Evolutionary conservation across 1,140 invertebrate species (phyloP).

Genomic region (Trialeurodes vaporariorum): DNA sequence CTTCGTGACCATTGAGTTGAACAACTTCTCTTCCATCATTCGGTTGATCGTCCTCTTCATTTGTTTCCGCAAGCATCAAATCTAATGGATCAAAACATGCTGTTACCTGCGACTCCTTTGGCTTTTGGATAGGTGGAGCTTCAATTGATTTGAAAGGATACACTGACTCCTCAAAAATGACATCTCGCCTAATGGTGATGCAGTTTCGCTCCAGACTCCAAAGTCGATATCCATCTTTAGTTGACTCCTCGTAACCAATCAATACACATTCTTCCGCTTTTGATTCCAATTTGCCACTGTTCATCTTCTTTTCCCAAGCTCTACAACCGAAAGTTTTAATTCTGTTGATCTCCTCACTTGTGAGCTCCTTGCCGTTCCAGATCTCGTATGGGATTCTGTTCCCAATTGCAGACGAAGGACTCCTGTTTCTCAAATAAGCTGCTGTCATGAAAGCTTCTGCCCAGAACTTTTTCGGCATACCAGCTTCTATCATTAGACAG

Average conservation of each 20-base stretch:
- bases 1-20: not conserved
- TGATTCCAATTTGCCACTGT: slow-evolving; percentile 2
- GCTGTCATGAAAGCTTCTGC: slow-evolving; percentile 34
- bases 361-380: slow-evolving; percentile 26
- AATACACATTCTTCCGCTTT: slow-evolving; percentile 15
- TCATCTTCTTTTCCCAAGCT: slow-evolving; percentile 11
- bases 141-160: not conserved
- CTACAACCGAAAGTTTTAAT: slow-evolving; percentile 10
- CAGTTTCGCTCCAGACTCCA: slow-evolving; percentile 11
- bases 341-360: slow-evolving; percentile 15
- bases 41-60: slow-evolving; percentile 20
- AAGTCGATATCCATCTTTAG: slow-evolving; percentile 24
- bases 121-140: not conserved
- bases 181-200: not conserved
- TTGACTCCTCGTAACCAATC: slow-evolving; percentile 21
- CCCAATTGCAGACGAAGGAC: slow-evolving; percentile 26
- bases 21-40: slow-evolving; percentile 4
- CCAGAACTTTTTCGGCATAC: slow-evolving; percentile 33
- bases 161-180: not conserved
- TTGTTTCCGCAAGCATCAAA: slow-evolving; percentile 9
- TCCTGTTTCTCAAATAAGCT: slow-evolving; percentile 32
- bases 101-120: not conserved
- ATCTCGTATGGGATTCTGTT: slow-evolving; percentile 27
- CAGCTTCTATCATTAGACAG: slow-evolving; percentile 29
- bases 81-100: slow-evolving; percentile 16